phyloP scores from a whole-genome alignment of 2,113 vertebrate genomes.

The Eurypyga helias region DNA sequence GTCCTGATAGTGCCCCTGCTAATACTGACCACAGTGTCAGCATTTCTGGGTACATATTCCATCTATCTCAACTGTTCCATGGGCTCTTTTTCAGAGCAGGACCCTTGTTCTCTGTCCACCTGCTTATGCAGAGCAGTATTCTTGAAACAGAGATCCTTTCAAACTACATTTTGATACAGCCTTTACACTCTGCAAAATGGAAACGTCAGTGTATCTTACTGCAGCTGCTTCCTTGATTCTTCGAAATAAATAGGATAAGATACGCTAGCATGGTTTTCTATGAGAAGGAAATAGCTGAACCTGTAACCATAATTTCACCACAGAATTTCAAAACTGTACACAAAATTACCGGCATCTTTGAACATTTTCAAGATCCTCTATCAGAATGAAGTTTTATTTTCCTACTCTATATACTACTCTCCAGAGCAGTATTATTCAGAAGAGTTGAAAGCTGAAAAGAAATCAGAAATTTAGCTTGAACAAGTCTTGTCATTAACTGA shows the following conservation, averaged over 20 bases:
- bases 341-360: not conserved
- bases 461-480: not conserved
- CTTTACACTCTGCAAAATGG: not conserved
- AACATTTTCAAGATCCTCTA: not conserved
- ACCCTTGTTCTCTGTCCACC: not conserved
- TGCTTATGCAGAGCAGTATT: not conserved
- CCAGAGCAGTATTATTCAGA: not conserved
- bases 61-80: not conserved
- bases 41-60: not conserved
- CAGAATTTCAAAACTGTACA: not conserved
- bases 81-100: not conserved
- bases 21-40: not conserved
- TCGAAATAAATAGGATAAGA: not conserved
- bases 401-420: not conserved
- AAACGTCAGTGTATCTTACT: not conserved
- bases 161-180: not conserved
- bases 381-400: not conserved
- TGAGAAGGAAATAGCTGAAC: not conserved
- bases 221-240: not conserved
- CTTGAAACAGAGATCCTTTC: not conserved
- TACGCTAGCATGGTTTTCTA: accelerated
- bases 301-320: not conserved
- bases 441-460: not conserved
- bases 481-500: not conserved
- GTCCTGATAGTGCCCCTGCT: accelerated